These are phyloP conservation scores for Chloroceryle inda DNA, from an alignment of 2,797 vertebrate genomes.

Conservation along the genomic window DNA sequence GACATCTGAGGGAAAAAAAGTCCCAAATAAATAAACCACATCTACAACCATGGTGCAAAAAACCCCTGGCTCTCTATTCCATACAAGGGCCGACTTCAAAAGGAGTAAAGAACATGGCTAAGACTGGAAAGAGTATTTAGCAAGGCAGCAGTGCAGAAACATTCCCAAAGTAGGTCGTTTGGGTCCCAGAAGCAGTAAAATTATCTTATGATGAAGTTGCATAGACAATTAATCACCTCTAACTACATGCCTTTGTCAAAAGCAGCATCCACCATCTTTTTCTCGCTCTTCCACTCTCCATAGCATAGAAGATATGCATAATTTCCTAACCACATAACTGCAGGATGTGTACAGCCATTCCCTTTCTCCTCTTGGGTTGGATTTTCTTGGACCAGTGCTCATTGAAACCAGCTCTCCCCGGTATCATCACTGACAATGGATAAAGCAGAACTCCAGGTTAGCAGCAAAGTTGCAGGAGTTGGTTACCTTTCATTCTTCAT, in stretches of 20 bases:
- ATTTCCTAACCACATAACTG: not conserved
- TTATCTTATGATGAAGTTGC: not conserved
- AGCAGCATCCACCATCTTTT: fast-evolving
- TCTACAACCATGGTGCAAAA: not conserved
- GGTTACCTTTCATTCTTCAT: not conserved
- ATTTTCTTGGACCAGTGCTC: not conserved
- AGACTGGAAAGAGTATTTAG: not conserved
- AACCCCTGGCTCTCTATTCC: not conserved
- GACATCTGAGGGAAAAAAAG: not conserved
- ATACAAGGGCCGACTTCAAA: not conserved
- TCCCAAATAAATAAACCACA: not conserved
- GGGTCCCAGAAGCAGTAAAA: not conserved
- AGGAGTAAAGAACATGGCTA: not conserved
- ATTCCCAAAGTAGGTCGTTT: not conserved
- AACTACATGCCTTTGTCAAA: not conserved
- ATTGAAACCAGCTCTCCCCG: fast-evolving
- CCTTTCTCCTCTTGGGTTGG: not conserved
- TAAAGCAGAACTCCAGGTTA: not conserved
- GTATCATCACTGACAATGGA: not conserved
- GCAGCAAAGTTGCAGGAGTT: not conserved
- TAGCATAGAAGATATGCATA: not conserved
- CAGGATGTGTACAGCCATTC: not conserved
- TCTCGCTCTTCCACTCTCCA: not conserved
- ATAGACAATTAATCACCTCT: not conserved
- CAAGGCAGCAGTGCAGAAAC: not conserved